phyloP scores from a whole-genome alignment of 2,113 vertebrate species.

The Polypterus bichir region DNA sequence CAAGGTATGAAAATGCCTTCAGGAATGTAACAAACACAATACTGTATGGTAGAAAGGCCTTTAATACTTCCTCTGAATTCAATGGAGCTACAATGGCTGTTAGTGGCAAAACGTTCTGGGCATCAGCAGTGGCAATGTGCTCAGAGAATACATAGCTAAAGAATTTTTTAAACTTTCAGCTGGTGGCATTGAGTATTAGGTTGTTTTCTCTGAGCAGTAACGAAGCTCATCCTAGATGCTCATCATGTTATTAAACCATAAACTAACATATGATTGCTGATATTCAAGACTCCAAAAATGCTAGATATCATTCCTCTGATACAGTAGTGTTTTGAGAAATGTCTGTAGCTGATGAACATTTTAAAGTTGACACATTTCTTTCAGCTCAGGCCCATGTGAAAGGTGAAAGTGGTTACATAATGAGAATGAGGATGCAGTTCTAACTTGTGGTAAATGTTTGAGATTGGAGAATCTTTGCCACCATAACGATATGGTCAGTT shows the following conservation, averaged over 20 bases:
- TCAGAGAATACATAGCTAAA: background rate
- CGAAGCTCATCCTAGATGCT: background rate
- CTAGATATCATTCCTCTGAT: background rate
- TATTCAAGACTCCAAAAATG: background rate
- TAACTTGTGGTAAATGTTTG: background rate
- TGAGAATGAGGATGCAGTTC: background rate
- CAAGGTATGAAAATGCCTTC: background rate
- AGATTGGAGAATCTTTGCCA: background rate
- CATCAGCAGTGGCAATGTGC: conserved; percentile 1
- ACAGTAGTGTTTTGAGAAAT: background rate
- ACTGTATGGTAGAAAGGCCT: background rate
- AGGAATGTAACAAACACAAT: background rate
- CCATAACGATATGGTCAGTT: background rate
- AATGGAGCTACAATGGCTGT: background rate
- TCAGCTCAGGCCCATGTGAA: background rate
- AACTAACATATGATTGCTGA: background rate
- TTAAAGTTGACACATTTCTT: conserved; percentile 1
- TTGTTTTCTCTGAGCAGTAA: background rate
- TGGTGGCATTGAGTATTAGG: background rate
- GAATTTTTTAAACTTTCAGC: conserved; percentile 1
- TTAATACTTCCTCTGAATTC: background rate
- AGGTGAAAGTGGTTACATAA: background rate
- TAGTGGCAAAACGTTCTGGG: conserved; percentile 2
- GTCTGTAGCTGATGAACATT: background rate
- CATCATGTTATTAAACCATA: background rate